Conservation (phyloP, 2,888 invertebrate species). For the Perdita meconis region DNA sequence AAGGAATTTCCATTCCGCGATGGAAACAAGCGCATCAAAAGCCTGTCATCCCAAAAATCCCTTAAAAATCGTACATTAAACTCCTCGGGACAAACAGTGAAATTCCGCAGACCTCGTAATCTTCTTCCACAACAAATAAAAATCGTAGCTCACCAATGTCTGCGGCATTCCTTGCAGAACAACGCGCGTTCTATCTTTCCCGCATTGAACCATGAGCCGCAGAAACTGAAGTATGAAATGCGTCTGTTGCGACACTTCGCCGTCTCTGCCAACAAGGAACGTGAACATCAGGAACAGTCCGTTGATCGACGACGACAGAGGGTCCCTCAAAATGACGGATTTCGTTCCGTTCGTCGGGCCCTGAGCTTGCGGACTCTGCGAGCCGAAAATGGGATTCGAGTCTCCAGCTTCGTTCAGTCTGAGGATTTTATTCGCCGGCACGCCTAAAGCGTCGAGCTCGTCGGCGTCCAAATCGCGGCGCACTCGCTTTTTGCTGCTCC, state of each 20-base stretch:
- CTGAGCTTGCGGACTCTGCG: constrained; percentile 82
- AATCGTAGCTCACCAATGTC: constrained; percentile 85
- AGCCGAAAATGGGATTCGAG: constrained; percentile 85
- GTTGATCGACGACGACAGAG: constrained; percentile 88
- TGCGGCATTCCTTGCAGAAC: constrained; percentile 91
- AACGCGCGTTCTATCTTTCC: constrained; percentile 89
- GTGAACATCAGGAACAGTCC: constrained; percentile 90
- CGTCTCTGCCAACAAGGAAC: constrained; percentile 89
- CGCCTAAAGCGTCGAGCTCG: constrained; percentile 86
- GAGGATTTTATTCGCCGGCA: constrained; percentile 87
- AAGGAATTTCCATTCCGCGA: too few species aligned
- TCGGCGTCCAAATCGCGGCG: constrained; percentile 86
- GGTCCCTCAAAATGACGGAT: constrained; percentile 86
- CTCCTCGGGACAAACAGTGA: too few species aligned
- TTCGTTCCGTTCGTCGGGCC: constrained; percentile 78
- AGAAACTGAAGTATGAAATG: constrained; percentile 93
- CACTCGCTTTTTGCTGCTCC: constrained; percentile 86
- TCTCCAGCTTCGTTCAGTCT: constrained; percentile 88
- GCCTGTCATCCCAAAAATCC: too few species aligned
- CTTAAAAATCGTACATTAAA: too few species aligned
- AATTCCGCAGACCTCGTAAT: too few species aligned
- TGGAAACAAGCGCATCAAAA: too few species aligned
- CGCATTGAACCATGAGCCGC: constrained; percentile 90
- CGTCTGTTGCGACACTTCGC: constrained; percentile 93
- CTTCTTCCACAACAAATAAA: not conserved